Base-by-base conservation (phyloP, 2,797 vertebrate genomes). In the Sebastes alutus region DNA sequence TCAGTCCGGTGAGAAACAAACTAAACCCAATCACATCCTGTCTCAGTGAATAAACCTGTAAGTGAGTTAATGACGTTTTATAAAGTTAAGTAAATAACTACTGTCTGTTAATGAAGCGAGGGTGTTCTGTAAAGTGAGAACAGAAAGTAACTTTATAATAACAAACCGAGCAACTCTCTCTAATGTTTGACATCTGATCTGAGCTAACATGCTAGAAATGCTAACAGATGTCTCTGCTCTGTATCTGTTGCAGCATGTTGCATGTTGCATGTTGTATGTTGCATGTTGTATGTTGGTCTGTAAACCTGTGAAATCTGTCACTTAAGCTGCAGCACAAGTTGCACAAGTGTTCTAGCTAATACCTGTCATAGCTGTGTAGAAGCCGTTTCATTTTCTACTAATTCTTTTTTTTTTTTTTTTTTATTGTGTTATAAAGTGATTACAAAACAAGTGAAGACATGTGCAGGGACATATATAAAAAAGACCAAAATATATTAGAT, bases 21-120 rank as follows among this genome's bases (percentile, higher is more conserved):
- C 42, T 3, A 5, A 20, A 0, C 4, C 5, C 8, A 5, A 3
- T 60, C 4, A 55, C 10, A 12, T 20, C 2, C 33, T 46, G 18
- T 23, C 25, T 10, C 13, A 32, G 29, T 18, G 13, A 72, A 6
- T 9, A 27, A 13, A 69, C 22, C 22, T 13, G 87, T 86, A 71
- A 77, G 78, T 87, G 75, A 78, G 70, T 85, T 33, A 23, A 4
- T 3, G 16, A 33, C 4, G 23, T 59, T 59, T 33, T 30, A 6
- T 16, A 14, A 33, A 4, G 2, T 59, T 22, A 7, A 46, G 10
- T 38, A 7, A 22, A 6, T 60, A 27, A 27, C 2, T 20, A 4
- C 12, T 4, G 4, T 58, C 23, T 22, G 65, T 69, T 55, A 6
- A 4, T 5, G 11, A 22, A 46, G 5, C 0, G 1, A 68, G 11